These are phyloP conservation scores for Lepidostoma basale DNA, from an alignment of 1,140 invertebrate genomes.

Conservation along the genomic window DNA sequence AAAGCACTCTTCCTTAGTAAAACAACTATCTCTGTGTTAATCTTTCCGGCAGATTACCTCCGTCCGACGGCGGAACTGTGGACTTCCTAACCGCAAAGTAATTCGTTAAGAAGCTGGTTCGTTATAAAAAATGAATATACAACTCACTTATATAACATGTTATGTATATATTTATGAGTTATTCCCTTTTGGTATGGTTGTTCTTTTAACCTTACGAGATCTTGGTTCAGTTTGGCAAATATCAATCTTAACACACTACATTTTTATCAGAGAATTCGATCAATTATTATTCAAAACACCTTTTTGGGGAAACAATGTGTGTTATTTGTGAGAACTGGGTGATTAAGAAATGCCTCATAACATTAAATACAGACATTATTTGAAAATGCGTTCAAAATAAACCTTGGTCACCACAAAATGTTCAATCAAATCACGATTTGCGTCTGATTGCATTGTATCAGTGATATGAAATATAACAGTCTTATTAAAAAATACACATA, in stretches of 20 bases:
- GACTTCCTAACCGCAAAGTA: too few species aligned
- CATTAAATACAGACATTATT: neutral
- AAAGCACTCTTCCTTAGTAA: conserved; percentile 10
- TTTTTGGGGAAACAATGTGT: conserved; percentile 39
- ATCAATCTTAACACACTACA: conserved; percentile 12
- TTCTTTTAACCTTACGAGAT: neutral
- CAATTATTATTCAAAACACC: conserved; percentile 40
- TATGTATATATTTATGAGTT: neutral
- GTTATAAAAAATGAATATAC: neutral
- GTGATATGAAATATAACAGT: too few species aligned
- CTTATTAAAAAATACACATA: too few species aligned
- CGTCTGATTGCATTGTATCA: too few species aligned
- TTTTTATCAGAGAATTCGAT: conserved; percentile 34
- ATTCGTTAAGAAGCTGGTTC: neutral
- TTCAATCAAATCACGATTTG: too few species aligned
- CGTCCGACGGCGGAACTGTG: conserved; percentile 1
- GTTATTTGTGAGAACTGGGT: conserved; percentile 11
- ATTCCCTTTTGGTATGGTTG: neutral
- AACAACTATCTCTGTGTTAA: conserved; percentile 29
- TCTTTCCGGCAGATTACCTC: conserved; percentile 42
- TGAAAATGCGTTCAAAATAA: too few species aligned
- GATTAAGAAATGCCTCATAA: neutral
- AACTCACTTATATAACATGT: neutral
- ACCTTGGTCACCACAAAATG: too few species aligned
- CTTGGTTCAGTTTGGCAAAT: neutral